Evolutionary conservation across 2,113 vertebrate genomes (phyloP), one percentile per base, ranked within the genome.

Genomic region (Tachysurus fulvidraco): DNA sequence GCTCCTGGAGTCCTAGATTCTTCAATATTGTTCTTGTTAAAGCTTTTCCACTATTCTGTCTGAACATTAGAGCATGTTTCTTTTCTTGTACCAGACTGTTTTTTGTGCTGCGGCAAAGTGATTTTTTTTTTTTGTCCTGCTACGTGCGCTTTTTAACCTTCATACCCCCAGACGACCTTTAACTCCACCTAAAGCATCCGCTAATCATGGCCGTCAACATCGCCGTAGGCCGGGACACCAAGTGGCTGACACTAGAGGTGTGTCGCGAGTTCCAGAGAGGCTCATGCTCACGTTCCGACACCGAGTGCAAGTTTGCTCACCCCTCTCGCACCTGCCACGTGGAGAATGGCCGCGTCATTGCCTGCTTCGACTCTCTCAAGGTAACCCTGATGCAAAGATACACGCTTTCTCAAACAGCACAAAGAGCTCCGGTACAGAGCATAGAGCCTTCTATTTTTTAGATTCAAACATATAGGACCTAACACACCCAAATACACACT

Each of bases 321-420:
- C 98, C 98, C 0, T 96, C 98, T 81, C 95, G 97, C 91, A 96
- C 96, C 94, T 99, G 98, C 96, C 97, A 99, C 88, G 97, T 99
- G 96, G 98, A 99, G 95, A 99, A 99, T 54, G 98, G 98, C 89
- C 96, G 97, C 88, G 98, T 99, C 94, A 97, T 99, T 89, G 98
- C 98, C 94, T 99, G 98, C 95, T 99, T 99, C 93, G 98, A 99
- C 95, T 99, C 97, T 57, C 96, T 99, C 91, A 99, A 99, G 98
- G 98, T 99, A 96, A 96, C 94, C 44, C 41, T 2, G 36, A 74
- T 30, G 8, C 50, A 23, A 30, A 73, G n/a, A 67, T 13, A 5
- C 57, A 50, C 54, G 57, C 57, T 3, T 19, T 62, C 46, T 71
- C 30, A 69, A 9, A 10, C 36, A 71, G 5, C 46, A n/a, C 64